These are phyloP conservation scores for Zaprionus davidi DNA, from an alignment of 1,140 invertebrate genomes.

Conservation along the genomic window DNA sequence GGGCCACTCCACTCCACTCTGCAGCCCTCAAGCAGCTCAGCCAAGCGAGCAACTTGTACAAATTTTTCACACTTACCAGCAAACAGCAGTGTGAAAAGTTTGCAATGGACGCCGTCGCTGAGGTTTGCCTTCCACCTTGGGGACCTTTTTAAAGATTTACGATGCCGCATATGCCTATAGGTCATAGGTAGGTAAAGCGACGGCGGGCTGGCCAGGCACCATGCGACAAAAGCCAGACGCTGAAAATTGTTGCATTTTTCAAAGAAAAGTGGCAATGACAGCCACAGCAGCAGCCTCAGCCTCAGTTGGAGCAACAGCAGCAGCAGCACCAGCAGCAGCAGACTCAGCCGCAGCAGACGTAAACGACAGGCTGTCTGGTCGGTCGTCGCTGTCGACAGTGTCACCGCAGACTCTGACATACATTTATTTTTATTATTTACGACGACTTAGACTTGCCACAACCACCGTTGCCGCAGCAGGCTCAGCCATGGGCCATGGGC, in stretches of 20 bases:
- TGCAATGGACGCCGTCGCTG: slow-evolving; percentile 33
- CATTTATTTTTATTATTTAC: slow-evolving; percentile 83
- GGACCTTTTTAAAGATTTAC: slow-evolving; percentile 83
- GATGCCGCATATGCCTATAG: slow-evolving; percentile 82
- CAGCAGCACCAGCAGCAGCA: not conserved
- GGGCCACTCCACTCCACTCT: slow-evolving; percentile 30
- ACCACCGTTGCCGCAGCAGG: slow-evolving; percentile 6
- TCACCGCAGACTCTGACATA: slow-evolving; percentile 81
- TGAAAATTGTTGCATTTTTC: slow-evolving; percentile 79
- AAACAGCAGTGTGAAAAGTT: slow-evolving; percentile 43
- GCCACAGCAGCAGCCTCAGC: slow-evolving; percentile 27
- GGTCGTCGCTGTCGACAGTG: slow-evolving; percentile 41
- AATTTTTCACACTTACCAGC: slow-evolving; percentile 79
- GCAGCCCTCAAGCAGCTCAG: slow-evolving; percentile 50
- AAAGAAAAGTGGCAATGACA: slow-evolving; percentile 79
- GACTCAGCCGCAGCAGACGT: slow-evolving; percentile 30
- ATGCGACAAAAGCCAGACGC: slow-evolving; percentile 67
- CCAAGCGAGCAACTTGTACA: slow-evolving; percentile 78
- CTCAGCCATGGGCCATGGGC: slow-evolving; percentile 14
- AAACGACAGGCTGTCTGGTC: slow-evolving; percentile 38
- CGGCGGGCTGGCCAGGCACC: slow-evolving; percentile 24
- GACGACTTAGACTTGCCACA: slow-evolving; percentile 66
- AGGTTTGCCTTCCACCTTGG: slow-evolving; percentile 65
- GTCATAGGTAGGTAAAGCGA: slow-evolving; percentile 61
- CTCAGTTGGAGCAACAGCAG: not conserved